phyloP scores from a whole-genome alignment of 2,797 vertebrate genomes.

The Esox masquinongy region DNA sequence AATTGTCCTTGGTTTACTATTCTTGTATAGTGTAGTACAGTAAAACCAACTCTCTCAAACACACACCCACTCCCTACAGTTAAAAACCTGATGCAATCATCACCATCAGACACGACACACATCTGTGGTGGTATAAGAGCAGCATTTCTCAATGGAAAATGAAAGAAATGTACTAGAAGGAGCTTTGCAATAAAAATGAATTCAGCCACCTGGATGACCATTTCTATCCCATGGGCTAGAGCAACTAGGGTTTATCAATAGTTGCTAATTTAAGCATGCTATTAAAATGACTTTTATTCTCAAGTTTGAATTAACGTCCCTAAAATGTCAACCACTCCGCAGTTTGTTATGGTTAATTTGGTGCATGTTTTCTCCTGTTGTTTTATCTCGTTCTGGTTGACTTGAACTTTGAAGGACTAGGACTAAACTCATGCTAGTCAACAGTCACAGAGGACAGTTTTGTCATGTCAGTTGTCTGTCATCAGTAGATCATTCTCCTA shows the following conservation, averaged over 20 bases:
- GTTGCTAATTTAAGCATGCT: slow-evolving; percentile 55
- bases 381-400: slow-evolving; percentile 9
- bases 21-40: no score
- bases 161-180: slow-evolving; percentile 44
- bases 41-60: slow-evolving; percentile 12
- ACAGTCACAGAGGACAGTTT: neutral
- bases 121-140: slow-evolving; percentile 32
- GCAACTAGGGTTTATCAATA: slow-evolving; percentile 56
- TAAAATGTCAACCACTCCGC: slow-evolving; percentile 52
- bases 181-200: slow-evolving; percentile 44
- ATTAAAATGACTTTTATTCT: slow-evolving; percentile 52
- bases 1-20: no score
- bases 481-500: neutral
- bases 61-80: slow-evolving; percentile 13
- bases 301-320: slow-evolving; percentile 54
- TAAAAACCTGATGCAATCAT: slow-evolving; percentile 30
- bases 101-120: slow-evolving; percentile 38
- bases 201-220: slow-evolving; percentile 41
- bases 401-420: slow-evolving; percentile 30
- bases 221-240: slow-evolving; percentile 37
- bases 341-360: slow-evolving; percentile 42
- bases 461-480: neutral
- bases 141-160: slow-evolving; percentile 39
- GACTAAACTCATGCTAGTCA: neutral
- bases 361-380: slow-evolving; percentile 20